Conservation (phyloP, 1,140 invertebrate species). For the Eufriesea mexicana region DNA sequence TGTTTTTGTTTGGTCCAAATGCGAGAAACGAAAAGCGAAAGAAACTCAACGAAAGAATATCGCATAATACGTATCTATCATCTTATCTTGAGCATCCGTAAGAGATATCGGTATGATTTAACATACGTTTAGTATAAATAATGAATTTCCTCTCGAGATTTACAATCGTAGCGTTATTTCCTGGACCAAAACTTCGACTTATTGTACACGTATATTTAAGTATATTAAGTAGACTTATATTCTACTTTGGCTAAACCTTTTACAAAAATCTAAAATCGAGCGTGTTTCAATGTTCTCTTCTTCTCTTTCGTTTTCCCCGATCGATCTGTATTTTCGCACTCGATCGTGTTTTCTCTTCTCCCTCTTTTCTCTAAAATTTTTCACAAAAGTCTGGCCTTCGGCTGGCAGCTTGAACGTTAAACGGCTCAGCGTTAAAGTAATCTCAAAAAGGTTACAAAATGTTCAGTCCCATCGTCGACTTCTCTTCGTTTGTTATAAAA, state of each 20-base stretch:
- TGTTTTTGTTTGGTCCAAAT: constrained; percentile 59
- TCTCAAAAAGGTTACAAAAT: constrained; percentile 68
- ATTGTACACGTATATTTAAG: constrained; percentile 70
- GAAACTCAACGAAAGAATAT: constrained; percentile 49
- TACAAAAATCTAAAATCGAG: constrained; percentile 70
- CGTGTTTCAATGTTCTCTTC: constrained; percentile 50
- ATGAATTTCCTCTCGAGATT: constrained; percentile 64
- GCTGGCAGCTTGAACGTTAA: constrained; percentile 62
- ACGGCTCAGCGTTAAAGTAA: constrained; percentile 63
- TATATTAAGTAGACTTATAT: constrained; percentile 73
- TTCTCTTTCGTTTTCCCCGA: neutral
- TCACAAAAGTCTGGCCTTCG: constrained; percentile 56
- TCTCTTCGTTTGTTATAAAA: constrained; percentile 56
- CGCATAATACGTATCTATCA: constrained; percentile 17
- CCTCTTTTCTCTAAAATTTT: constrained; percentile 52
- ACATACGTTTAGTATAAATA: constrained; percentile 60
- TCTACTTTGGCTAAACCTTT: constrained; percentile 72
- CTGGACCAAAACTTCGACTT: constrained; percentile 64
- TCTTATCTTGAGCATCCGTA: constrained; percentile 61
- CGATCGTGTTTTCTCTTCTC: constrained; percentile 35
- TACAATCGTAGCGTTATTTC: constrained; percentile 72
- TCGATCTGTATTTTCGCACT: constrained; percentile 36
- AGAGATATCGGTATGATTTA: constrained; percentile 59
- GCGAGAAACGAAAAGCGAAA: constrained; percentile 48
- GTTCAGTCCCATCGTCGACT: constrained; percentile 49